Base-by-base conservation (phyloP, 2,113 vertebrate species). In the Silurus asotus region DNA sequence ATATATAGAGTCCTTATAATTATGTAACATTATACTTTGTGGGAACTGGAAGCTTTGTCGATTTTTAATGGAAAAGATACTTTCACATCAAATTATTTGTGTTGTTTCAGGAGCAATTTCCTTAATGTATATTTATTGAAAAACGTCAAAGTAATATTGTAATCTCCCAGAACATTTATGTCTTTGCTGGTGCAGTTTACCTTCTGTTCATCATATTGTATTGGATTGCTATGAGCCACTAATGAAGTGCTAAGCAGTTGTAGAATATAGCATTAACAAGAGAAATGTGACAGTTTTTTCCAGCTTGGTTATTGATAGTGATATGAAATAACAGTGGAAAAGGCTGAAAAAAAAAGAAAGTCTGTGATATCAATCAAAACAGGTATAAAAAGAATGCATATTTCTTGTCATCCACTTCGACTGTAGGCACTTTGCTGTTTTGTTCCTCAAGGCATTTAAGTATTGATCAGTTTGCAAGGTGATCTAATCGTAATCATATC, bases 401-500 rank as follows among this genome's bases (percentile, higher is more conserved):
- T 37, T 56, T 58, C 76, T 58, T 59, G 8, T 72, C 23, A 28
- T 13, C 8, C 25, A 15, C 45, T 78, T 83, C 6, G 48, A 17
- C 49, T 61, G 19, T 17, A 15, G 15, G 69, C 17, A 56, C 6
- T n/a, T 48, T 62, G 25, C 23, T 28, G 37, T 69, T 28, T 37
- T 84, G 15, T 61, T 53, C 19, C 56, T 48, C 48, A 2, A 84
- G 25, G 15, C 55, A 49, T 84, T 74, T 81, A 11, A 69, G 80
- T 58, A 90, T 90, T 82, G 89, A 83, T 82, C 85, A 6, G 85
- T 85, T 79, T 64, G 79, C 56, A 49, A 72, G n/a, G 49, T 49
- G 83, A 84, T 67, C 65, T 86, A 74, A 70, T 25, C 56, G 72
- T 64, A 67, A 81, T 90, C 76, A 58, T 53, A 86, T 48, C 67